Evolutionary conservation across 2,797 vertebrate species (phyloP), one percentile per base, ranked within the genome.

Genomic region (Aselliscus stoliczkanus): DNA sequence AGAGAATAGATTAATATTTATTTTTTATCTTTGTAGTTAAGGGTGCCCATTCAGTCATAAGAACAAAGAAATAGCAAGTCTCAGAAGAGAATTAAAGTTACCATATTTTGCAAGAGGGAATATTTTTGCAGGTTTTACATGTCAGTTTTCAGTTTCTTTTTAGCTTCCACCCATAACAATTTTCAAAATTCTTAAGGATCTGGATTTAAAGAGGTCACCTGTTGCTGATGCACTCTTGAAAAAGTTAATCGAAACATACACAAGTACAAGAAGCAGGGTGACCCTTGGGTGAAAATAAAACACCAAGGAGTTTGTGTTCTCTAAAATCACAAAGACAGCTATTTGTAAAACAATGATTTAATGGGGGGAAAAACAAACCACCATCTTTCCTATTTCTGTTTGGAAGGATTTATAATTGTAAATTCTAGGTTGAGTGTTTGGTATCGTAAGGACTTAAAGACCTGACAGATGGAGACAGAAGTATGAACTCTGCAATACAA

Each of bases 401-500:
- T 90, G 0, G 50, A 84, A 82, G 56, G 69, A 95, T 95, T 96
- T 93, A 95, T 67, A 72, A 0, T 64, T 4, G 3, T 93, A 64
- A 0, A 0, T 97, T 96, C 77, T 90, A 3, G 7, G 92, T 17
- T 7, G 39, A 75, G n/a, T 96, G 70, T 85, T 90, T 91, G 82
- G 65, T 70, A 92, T 96, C 90, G 80, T 81, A 92, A 90, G 76
- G 27, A 95, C 37, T 96, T 86, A 88, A 3, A 10, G 93, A 90
- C 60, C 27, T 60, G 88, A 29, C 85, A 93, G 8, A 2, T 95
- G 85, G 84, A 88, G 73, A 96, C 88, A 73, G 82, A 95, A 95
- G 96, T 93, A 90, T 91, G 89, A 95, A 67, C 95, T 96, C 21
- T 69, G 65, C 56, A 44, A 11, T 81, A 60, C 31, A 94, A 94